These are phyloP conservation scores for Mandrillus leucophaeus DNA, from an alignment of 2,113 vertebrate species.

Conservation along the genomic window DNA sequence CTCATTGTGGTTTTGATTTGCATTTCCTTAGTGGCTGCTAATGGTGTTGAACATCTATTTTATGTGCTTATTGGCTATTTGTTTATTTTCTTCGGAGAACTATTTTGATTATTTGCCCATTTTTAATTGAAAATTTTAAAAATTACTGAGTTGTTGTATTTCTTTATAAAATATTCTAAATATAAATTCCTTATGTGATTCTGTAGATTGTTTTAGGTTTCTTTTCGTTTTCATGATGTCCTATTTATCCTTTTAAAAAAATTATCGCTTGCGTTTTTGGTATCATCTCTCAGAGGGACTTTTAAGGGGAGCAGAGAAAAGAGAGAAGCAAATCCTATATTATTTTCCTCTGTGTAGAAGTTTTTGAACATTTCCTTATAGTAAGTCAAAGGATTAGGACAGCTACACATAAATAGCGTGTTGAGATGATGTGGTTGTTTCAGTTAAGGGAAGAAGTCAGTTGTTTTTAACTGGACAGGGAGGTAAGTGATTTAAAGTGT, in stretches of 20 bases:
- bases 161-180: slow-evolving; percentile 4
- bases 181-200: background rate
- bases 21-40: background rate
- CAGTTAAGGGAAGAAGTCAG: background rate
- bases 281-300: background rate
- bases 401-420: background rate
- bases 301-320: background rate
- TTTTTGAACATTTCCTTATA: background rate
- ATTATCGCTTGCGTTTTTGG: background rate
- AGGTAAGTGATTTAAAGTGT: background rate
- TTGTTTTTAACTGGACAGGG: slow-evolving; percentile 22
- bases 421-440: background rate
- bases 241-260: background rate
- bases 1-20: background rate
- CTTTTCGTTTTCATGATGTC: background rate
- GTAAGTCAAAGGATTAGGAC: background rate
- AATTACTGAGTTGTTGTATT: background rate
- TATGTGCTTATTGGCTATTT: background rate
- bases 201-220: background rate
- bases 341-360: background rate
- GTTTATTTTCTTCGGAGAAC: background rate
- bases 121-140: background rate
- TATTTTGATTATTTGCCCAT: background rate
- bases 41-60: background rate
- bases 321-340: background rate